Evolutionary conservation across 2,113 vertebrate species (phyloP), one percentile per base, ranked within the genome.

Genomic region (Notarius lentiginosus): DNA sequence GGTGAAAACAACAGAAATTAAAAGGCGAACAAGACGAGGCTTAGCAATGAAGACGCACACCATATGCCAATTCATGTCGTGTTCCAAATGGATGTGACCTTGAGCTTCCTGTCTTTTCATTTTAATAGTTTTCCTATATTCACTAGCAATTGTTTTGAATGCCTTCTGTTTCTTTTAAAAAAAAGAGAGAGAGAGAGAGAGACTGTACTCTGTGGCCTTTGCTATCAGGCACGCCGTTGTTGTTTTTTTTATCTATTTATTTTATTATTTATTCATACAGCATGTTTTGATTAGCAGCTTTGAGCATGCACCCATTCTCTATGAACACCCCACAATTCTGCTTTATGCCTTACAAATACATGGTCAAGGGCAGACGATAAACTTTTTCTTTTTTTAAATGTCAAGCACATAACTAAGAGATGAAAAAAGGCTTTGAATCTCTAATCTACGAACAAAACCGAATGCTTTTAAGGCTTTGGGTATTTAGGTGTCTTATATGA

Each of bases 1-100:
- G 87, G 66, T 60, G 89, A 83, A 84, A 90, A 90, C 87, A 86
- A 89, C 70, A 72, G 65, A 82, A 79, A 92, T 91, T 90, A 89
- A 86, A 27, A 73, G 82, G 27, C 73, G 76, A 55, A 83, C 89
- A 90, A 87, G 82, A 55, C 58, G 82, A 88, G 41, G 84, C 9
- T 61, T 79, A 49, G 47, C 41, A 85, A 85, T 30, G 65, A 7
- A 82, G 66, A 87, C 82, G 73, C 15, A 65, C 47, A 58, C 83
- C 84, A 84, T 85, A 84, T 8, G 85, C 47, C 65, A 85, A 87
- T 83, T 41, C 41, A 88, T 82, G 11, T 20, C 30, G n/a, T 89
- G 86, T 83, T 41, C 5, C 22, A 53, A 86, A 83, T 51, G 81
- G 86, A n/a, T 83, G 24, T 91, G 87, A 91, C 91, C 91, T 91